Evolutionary conservation across 37 sponge, comb jelly and placozoan species (phyloP).

Genomic region (Halichondria panicea): DNA sequence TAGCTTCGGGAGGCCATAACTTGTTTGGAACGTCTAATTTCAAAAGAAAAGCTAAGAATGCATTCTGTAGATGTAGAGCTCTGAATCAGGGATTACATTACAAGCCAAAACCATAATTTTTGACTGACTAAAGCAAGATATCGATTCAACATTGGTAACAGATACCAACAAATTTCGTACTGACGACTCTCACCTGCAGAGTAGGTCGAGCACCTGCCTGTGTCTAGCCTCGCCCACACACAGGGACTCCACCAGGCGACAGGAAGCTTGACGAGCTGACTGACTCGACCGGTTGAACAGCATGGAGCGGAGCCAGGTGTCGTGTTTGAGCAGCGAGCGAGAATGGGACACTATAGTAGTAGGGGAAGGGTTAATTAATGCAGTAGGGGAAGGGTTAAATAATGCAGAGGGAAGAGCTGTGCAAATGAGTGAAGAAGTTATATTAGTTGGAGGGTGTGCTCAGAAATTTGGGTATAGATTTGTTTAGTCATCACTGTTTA

Average conservation of each 20-base stretch:
- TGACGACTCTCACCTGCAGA: slow-evolving; percentile 50
- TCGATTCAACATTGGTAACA: neutral
- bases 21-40: too few relatives aligned
- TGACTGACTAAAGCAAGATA: too few relatives aligned
- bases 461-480: too few relatives aligned
- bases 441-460: too few relatives aligned
- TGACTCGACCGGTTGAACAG: slow-evolving; percentile 81
- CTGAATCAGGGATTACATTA: too few relatives aligned
- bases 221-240: slow-evolving; percentile 64
- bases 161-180: neutral
- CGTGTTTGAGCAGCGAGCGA: slow-evolving; percentile 44
- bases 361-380: neutral
- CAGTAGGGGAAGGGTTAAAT: neutral
- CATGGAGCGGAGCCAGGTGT: slow-evolving; percentile 80
- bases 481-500: too few relatives aligned
- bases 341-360: slow-evolving; percentile 31
- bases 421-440: too few relatives aligned
- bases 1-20: too few relatives aligned
- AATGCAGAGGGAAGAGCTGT: too few relatives aligned
- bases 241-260: slow-evolving; percentile 61
- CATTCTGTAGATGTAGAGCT: too few relatives aligned
- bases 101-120: too few relatives aligned
- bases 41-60: too few relatives aligned
- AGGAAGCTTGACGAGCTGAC: slow-evolving; percentile 62
- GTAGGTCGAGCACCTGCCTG: slow-evolving; percentile 76